Conservation (phyloP, 2,113 vertebrate species). For the Sinocyclocheilus rhinocerous region DNA sequence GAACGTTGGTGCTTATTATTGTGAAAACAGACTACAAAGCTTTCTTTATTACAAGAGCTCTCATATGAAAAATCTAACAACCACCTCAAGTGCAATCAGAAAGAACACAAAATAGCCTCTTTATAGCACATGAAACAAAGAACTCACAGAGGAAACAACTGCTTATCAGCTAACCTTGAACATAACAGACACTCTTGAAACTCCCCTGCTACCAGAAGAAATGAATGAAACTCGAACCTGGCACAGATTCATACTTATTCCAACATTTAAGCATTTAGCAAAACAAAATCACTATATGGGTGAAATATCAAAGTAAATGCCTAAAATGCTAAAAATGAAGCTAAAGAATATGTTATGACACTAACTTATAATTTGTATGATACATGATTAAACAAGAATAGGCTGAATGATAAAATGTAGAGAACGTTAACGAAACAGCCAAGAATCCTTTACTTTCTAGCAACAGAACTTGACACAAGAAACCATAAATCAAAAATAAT, state of each 20-base stretch:
- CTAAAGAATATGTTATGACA: neutral
- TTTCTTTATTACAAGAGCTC: neutral
- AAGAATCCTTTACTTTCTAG: neutral
- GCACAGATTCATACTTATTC: neutral
- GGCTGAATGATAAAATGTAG: neutral
- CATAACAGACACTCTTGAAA: neutral
- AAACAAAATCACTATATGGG: neutral
- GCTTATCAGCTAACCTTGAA: conserved; percentile 9
- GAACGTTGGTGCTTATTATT: neutral
- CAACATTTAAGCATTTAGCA: neutral
- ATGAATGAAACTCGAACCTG: neutral
- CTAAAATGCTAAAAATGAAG: neutral
- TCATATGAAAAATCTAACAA: neutral
- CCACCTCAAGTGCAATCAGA: neutral
- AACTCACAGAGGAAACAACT: neutral
- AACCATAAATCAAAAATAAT: neutral
- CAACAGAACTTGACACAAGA: neutral
- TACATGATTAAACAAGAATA: neutral
- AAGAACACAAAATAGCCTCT: neutral
- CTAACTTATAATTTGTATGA: neutral
- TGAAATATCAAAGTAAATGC: neutral
- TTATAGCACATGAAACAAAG: neutral
- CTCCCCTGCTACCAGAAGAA: neutral
- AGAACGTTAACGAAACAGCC: neutral
- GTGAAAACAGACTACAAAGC: neutral